These are phyloP conservation scores for Apamea monoglypha DNA, from an alignment of 2,888 invertebrate species.

Conservation along the genomic window DNA sequence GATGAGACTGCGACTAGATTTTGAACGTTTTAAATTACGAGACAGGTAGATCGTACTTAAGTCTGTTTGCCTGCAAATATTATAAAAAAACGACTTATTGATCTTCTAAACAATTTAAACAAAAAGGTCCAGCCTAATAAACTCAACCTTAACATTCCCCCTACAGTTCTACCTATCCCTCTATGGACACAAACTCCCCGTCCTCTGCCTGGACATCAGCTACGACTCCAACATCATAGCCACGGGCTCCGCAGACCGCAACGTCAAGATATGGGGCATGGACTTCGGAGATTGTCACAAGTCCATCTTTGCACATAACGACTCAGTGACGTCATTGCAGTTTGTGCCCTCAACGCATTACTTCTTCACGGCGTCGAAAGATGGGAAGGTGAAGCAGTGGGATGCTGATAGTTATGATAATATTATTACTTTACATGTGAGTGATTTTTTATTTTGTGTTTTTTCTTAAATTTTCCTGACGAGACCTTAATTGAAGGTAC, in stretches of 20 bases:
- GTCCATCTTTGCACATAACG: conserved; percentile 98
- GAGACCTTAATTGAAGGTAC: background rate
- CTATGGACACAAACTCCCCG: conserved; percentile 99
- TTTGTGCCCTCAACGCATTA: conserved; percentile 98
- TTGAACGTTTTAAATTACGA: too few relatives aligned
- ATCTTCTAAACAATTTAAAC: background rate
- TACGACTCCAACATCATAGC: conserved; percentile 96
- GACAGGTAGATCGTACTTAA: background rate
- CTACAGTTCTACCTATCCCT: conserved; percentile 96
- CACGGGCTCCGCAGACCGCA: conserved; percentile 98
- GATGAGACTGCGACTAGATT: too few relatives aligned
- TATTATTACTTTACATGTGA: conserved; percentile 96
- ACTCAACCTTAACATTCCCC: conserved; percentile 6
- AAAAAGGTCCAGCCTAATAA: background rate
- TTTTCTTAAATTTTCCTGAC: background rate
- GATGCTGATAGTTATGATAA: conserved; percentile 98
- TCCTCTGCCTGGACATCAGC: conserved; percentile 97
- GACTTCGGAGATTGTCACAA: conserved; percentile 99
- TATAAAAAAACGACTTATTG: too few relatives aligned
- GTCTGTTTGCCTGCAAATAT: too few relatives aligned
- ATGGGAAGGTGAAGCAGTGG: conserved; percentile 99
- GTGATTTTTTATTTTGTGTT: background rate
- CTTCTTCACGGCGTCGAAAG: conserved; percentile 98
- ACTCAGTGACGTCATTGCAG: conserved; percentile 96
- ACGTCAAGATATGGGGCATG: conserved; percentile 99